These are phyloP conservation scores for Platycheirus rosarum DNA, from an alignment of 2,888 invertebrate species.

Conservation along the genomic window DNA sequence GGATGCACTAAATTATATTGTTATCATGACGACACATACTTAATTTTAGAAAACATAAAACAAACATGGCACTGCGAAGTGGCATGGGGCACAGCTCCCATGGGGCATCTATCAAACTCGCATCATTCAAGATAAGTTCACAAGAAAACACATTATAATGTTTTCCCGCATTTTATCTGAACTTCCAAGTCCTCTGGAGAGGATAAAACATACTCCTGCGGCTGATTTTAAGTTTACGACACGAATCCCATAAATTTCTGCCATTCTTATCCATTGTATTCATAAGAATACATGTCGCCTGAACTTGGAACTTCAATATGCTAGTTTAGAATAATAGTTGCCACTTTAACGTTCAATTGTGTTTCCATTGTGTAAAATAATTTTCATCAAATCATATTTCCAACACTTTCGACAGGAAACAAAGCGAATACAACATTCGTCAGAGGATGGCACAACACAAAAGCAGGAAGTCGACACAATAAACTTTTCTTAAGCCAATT, in stretches of 20 bases:
- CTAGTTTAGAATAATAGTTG: slow-evolving; percentile 18
- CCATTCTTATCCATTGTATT: slow-evolving; percentile 41
- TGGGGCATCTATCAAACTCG: slow-evolving; percentile 68
- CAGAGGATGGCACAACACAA: slow-evolving; percentile 10
- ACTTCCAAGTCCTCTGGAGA: slow-evolving; percentile 19
- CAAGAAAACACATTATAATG: slow-evolving; percentile 48
- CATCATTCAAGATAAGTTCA: slow-evolving; percentile 62
- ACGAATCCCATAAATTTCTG: slow-evolving; percentile 54
- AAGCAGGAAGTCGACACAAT: slow-evolving; percentile 25
- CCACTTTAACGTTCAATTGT: slow-evolving; percentile 48
- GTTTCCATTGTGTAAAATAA: slow-evolving; percentile 34
- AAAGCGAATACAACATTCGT: slow-evolving; percentile 28
- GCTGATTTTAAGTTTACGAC: slow-evolving; percentile 60
- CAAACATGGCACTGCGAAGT: slow-evolving; percentile 12
- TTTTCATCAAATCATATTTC: slow-evolving; percentile 28
- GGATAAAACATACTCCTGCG: slow-evolving; percentile 38
- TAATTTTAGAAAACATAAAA: slow-evolving; percentile 31
- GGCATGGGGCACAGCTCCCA: slow-evolving; percentile 32
- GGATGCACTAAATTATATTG: slow-evolving; percentile 62
- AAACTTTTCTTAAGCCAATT: slow-evolving; percentile 60
- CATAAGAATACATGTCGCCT: background rate
- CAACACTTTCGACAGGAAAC: slow-evolving; percentile 14
- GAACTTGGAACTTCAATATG: background rate
- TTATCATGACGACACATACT: slow-evolving; percentile 68
- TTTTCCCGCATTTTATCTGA: slow-evolving; percentile 51